Evolutionary conservation across 2,797 vertebrate species (phyloP).

Genomic region (Myotis pilosus): DNA sequence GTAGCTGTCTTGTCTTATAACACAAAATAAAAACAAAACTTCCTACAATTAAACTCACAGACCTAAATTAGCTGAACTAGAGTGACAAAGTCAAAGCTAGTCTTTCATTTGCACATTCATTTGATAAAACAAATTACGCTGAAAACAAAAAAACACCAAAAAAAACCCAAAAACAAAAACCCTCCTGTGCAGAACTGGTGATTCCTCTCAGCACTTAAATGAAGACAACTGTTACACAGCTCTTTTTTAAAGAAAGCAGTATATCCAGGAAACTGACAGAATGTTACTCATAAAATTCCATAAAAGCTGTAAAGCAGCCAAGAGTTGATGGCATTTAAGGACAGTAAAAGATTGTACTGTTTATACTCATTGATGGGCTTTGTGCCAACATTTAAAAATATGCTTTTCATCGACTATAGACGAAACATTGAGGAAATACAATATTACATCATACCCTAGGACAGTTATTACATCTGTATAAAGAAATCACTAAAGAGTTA

Average conservation of each 20-base stretch:
- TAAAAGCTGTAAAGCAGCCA: neutral
- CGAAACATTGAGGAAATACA: neutral
- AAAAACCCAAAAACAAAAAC: neutral
- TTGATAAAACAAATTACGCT: slow-evolving; percentile 42
- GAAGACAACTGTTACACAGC: neutral
- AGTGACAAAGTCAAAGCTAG: slow-evolving; percentile 29
- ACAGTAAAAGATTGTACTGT: neutral
- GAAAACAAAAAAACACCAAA: neutral
- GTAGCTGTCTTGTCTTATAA: neutral
- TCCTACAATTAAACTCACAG: slow-evolving; percentile 53
- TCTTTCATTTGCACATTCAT: neutral
- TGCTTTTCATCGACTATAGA: neutral
- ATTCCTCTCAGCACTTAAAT: neutral
- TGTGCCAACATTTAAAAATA: slow-evolving; percentile 3
- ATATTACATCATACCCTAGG: neutral
- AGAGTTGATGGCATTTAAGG: neutral
- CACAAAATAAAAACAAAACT: slow-evolving; percentile 25
- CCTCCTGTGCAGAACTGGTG: neutral
- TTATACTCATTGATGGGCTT: neutral
- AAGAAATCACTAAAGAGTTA: slow-evolving; percentile 39
- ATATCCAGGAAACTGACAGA: neutral
- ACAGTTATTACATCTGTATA: neutral
- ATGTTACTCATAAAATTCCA: neutral
- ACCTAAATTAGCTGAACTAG: slow-evolving; percentile 2
- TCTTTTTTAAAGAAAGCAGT: slow-evolving; percentile 31